Evolutionary conservation across 2,888 invertebrate species (phyloP).

Genomic region (Chamaedrilus cognettii): DNA sequence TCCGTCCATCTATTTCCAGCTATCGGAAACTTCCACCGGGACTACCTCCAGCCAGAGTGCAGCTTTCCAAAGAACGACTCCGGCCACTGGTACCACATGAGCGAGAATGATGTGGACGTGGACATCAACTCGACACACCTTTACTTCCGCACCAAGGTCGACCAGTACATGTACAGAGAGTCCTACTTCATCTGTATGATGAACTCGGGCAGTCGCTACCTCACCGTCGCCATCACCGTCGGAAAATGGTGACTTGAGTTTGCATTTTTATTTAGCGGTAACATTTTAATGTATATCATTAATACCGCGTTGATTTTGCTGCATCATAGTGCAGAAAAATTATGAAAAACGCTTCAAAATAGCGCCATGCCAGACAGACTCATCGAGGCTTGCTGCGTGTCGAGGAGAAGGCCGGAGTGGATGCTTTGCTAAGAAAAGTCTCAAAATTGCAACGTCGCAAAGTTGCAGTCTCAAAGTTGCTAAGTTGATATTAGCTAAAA

Average conservation of each 20-base stretch:
- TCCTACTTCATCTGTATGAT: constrained; percentile 95
- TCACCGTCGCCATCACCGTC: constrained; percentile 95
- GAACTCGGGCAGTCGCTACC: constrained; percentile 83
- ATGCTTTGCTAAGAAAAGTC: too few species aligned
- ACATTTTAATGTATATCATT: background rate
- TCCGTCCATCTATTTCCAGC: too few species aligned
- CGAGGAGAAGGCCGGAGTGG: too few species aligned
- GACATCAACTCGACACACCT: constrained; percentile 92
- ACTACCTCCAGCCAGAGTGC: constrained; percentile 78
- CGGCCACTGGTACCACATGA: constrained; percentile 96
- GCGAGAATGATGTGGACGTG: constrained; percentile 90
- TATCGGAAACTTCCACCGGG: constrained; percentile 34
- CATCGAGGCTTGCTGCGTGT: too few species aligned
- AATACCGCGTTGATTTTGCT: too few species aligned
- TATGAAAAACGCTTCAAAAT: too few species aligned
- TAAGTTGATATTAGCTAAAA: too few species aligned
- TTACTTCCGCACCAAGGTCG: constrained; percentile 91
- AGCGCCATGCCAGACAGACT: too few species aligned
- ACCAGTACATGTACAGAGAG: constrained; percentile 70
- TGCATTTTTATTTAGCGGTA: too few species aligned
- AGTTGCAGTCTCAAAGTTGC: too few species aligned
- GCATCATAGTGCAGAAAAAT: too few species aligned
- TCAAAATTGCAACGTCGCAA: too few species aligned
- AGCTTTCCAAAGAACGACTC: constrained; percentile 89
- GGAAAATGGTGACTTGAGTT: constrained; percentile 77